phyloP scores from a whole-genome alignment of 2,797 vertebrate genomes.

The Labroides dimidiatus region DNA sequence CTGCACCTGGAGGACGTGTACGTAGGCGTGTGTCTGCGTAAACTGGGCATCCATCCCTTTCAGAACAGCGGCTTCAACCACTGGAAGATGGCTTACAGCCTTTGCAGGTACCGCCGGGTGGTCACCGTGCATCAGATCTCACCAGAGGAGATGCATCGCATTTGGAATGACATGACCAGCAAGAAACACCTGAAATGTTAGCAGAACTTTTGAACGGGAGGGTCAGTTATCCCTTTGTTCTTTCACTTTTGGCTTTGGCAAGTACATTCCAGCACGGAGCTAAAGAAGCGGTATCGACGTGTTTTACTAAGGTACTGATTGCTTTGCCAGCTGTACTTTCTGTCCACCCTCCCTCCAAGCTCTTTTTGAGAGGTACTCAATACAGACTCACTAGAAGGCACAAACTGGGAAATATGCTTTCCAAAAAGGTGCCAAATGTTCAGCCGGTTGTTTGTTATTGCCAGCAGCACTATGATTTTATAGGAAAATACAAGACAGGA shows the following conservation, averaged over 20 bases:
- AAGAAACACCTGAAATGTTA: conserved; percentile 99
- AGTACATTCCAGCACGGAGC: conserved; percentile 36
- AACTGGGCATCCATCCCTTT: conserved; percentile 96
- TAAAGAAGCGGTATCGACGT: conserved; percentile 18
- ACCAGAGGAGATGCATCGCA: conserved; percentile 98
- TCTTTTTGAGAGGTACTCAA: conserved; percentile 27
- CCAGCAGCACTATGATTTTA: conserved; percentile 37
- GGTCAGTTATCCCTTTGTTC: background rate
- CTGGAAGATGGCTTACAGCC: conserved; percentile 99
- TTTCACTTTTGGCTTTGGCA: conserved; percentile 13
- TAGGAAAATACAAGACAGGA: conserved; percentile 18
- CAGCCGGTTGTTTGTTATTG: conserved; percentile 16
- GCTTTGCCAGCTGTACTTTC: conserved; percentile 36
- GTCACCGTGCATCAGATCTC: conserved; percentile 99
- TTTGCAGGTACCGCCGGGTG: conserved; percentile 95
- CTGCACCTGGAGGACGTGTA: conserved; percentile 98
- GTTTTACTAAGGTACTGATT: conserved; percentile 15
- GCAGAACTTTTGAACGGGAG: conserved; percentile 26
- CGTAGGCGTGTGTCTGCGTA: conserved; percentile 95
- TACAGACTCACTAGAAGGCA: conserved; percentile 30
- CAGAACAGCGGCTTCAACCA: conserved; percentile 99
- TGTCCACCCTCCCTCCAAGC: conserved; percentile 16
- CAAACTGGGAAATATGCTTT: conserved; percentile 28
- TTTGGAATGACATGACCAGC: conserved; percentile 99
- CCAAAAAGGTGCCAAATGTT: conserved; percentile 23